phyloP scores from a whole-genome alignment of 2,888 invertebrate genomes.

The Drosophila crucigera region DNA sequence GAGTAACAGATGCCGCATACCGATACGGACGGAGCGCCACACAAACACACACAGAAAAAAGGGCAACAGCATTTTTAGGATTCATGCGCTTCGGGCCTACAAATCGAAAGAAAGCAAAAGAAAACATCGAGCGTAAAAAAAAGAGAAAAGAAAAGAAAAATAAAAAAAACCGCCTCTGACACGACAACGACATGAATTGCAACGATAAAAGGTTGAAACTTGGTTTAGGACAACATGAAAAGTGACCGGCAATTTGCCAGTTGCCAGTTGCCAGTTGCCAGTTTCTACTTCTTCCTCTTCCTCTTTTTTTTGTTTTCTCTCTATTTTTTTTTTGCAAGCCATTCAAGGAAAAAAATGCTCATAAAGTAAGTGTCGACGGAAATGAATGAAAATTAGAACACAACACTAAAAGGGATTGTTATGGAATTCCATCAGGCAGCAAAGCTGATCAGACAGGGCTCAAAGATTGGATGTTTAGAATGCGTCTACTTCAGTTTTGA shows the following conservation, averaged over 20 bases:
- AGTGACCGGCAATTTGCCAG: conserved; percentile 76
- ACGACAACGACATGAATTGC: conserved; percentile 62
- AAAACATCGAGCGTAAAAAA: conserved; percentile 31
- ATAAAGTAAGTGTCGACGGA: background rate
- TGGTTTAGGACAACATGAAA: conserved; percentile 64
- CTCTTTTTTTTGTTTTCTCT: background rate
- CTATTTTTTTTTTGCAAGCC: background rate
- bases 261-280: conserved; percentile 25
- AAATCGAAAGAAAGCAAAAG: conserved; percentile 54
- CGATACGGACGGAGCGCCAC: conserved; percentile 39
- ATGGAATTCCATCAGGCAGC: background rate
- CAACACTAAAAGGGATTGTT: conserved; percentile 29
- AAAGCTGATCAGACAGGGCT: conserved; percentile 19
- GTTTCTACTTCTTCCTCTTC: background rate
- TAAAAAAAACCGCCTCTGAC: conserved; percentile 38
- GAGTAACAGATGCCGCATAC: conserved; percentile 58
- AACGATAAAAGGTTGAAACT: conserved; percentile 62
- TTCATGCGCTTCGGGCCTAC: conserved; percentile 69
- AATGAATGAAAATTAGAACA: conserved; percentile 10
- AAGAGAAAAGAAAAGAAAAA: conserved; percentile 4
- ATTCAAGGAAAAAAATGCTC: background rate
- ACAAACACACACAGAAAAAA: conserved; percentile 26
- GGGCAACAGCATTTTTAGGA: conserved; percentile 72
- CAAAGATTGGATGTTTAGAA: conserved; percentile 21
- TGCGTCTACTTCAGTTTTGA: conserved; percentile 19